These are phyloP conservation scores for Caenorhabditis angaria DNA, from an alignment of 2,888 invertebrate genomes.

Conservation along the genomic window DNA sequence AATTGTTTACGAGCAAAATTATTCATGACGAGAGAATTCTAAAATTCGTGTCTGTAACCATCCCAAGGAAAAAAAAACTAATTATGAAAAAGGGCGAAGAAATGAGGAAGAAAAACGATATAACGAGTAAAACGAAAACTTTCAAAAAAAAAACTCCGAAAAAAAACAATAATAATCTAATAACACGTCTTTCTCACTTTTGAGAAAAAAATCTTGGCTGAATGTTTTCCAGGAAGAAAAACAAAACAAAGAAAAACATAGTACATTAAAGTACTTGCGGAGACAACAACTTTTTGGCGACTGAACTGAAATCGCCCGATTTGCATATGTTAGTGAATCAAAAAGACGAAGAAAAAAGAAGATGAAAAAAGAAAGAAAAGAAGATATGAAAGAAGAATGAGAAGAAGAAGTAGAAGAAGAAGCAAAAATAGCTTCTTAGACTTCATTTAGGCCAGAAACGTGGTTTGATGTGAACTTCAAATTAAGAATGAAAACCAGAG, in stretches of 20 bases:
- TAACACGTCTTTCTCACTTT: neutral
- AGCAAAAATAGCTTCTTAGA: too few relatives aligned
- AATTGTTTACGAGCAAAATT: neutral
- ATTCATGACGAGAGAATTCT: neutral
- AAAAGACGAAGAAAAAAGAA: neutral
- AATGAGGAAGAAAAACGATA: too few relatives aligned
- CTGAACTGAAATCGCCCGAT: conserved; percentile 20
- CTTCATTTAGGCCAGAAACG: too few relatives aligned
- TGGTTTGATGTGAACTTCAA: too few relatives aligned
- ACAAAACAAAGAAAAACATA: neutral
- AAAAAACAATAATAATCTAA: conserved; percentile 4
- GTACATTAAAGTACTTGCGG: neutral
- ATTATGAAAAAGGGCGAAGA: too few relatives aligned
- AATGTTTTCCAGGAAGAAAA: neutral
- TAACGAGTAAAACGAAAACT: neutral
- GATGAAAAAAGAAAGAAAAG: conserved; percentile 13
- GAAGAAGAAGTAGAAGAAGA: too few relatives aligned
- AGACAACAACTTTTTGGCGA: neutral
- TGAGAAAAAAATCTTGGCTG: neutral
- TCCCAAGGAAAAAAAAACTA: too few relatives aligned
- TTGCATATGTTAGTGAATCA: conserved; percentile 47
- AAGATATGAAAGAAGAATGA: neutral
- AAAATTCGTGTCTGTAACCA: too few relatives aligned
- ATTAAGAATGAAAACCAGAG: too few relatives aligned
- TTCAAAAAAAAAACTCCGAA: neutral